phyloP scores from a whole-genome alignment of 2,888 invertebrate species.

The Hedychridium roseum region DNA sequence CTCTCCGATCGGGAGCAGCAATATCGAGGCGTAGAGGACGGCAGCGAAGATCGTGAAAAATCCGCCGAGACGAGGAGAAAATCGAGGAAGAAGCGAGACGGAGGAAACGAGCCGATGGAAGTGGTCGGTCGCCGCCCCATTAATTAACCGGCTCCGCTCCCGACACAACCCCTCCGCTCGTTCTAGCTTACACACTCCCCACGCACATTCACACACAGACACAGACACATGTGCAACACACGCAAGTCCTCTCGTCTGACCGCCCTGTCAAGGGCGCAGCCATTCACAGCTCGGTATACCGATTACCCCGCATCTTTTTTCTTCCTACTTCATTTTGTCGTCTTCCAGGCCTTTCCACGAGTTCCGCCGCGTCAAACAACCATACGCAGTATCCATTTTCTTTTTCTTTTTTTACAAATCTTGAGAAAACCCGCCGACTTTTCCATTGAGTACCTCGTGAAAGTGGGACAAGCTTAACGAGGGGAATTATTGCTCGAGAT shows the following conservation, averaged over 20 bases:
- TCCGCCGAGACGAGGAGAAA: background rate
- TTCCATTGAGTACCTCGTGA: too few species aligned
- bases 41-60: background rate
- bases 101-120: slow-evolving; percentile 22
- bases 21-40: too few species aligned
- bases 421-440: too few species aligned
- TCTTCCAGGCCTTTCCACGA: slow-evolving; percentile 1
- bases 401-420: too few species aligned
- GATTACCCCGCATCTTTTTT: slow-evolving; percentile 30
- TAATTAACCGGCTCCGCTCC: slow-evolving; percentile 49
- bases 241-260: too few species aligned
- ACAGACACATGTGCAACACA: too few species aligned
- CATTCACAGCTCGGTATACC: slow-evolving; percentile 46
- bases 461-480: too few species aligned
- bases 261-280: slow-evolving; percentile 47
- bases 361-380: background rate
- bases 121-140: slow-evolving; percentile 54
- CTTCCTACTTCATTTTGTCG: slow-evolving; percentile 13
- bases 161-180: slow-evolving; percentile 41
- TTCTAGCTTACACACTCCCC: too few species aligned
- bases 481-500: too few species aligned
- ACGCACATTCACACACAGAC: too few species aligned
- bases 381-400: too few species aligned
- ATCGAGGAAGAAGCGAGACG: slow-evolving; percentile 3
- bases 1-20: too few species aligned